phyloP scores from a whole-genome alignment of 1,140 invertebrate species.

The Protaetia brevitarsis region DNA sequence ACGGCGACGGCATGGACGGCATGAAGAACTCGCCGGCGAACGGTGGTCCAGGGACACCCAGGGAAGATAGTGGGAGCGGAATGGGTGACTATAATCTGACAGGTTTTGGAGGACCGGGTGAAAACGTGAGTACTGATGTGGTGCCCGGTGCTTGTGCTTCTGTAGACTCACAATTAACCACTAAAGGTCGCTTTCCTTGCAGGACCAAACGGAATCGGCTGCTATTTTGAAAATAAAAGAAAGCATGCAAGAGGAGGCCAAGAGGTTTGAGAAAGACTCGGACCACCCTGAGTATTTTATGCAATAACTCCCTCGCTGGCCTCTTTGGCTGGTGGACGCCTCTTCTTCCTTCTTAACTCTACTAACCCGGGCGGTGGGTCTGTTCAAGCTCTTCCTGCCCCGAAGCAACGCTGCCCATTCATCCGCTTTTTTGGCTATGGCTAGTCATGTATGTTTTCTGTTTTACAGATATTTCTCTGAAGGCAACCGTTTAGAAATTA shows the following conservation, averaged over 20 bases:
- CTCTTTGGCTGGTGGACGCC: slow-evolving; percentile 49
- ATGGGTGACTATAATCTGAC: slow-evolving; percentile 95
- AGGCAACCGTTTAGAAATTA: slow-evolving; percentile 28
- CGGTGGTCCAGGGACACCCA: slow-evolving; percentile 87
- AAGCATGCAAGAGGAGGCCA: slow-evolving; percentile 99
- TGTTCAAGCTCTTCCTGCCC: slow-evolving; percentile 46
- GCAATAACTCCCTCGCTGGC: slow-evolving; percentile 66
- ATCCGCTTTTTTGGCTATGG: slow-evolving; percentile 33
- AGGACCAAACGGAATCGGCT: slow-evolving; percentile 96
- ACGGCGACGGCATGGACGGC: slow-evolving; percentile 89
- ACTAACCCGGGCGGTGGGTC: slow-evolving; percentile 49
- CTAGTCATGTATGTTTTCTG: slow-evolving; percentile 50
- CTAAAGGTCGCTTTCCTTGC: slow-evolving; percentile 64
- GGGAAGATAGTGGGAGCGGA: slow-evolving; percentile 90
- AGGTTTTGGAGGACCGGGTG: slow-evolving; percentile 75
- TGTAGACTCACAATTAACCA: slow-evolving; percentile 50
- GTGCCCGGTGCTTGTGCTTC: slow-evolving; percentile 44
- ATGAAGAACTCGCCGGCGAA: slow-evolving; percentile 97
- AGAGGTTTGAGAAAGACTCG: slow-evolving; percentile 98
- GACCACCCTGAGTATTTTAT: slow-evolving; percentile 96
- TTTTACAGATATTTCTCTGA: slow-evolving; percentile 51
- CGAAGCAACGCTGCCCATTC: slow-evolving; percentile 36
- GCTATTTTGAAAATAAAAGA: slow-evolving; percentile 99
- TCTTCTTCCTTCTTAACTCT: slow-evolving; percentile 47
- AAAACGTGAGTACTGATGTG: slow-evolving; percentile 63